Conservation (phyloP, 2,797 vertebrate genomes). For the Rhinophrynus dorsalis region DNA sequence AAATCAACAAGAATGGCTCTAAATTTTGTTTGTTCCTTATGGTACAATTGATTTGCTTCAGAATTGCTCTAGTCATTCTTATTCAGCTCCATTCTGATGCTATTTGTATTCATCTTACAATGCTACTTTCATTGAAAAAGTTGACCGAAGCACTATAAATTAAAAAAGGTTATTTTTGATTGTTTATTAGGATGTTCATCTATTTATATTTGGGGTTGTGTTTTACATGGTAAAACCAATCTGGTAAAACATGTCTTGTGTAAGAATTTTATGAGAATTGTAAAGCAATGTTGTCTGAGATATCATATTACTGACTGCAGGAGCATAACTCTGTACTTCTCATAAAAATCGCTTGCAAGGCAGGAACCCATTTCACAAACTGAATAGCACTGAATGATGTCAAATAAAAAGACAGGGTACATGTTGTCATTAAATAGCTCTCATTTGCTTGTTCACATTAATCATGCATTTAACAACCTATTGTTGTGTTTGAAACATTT, state of each 20-base stretch:
- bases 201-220: constrained; percentile 27
- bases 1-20: no score
- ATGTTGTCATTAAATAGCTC: not conserved
- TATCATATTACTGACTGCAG: constrained; percentile 17
- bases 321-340: constrained; percentile 6
- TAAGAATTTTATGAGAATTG: constrained; percentile 26
- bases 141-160: constrained; percentile 28
- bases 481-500: no score
- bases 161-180: constrained; percentile 15
- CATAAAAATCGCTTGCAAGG: constrained; percentile 19
- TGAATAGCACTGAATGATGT: not conserved
- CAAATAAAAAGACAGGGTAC: not conserved
- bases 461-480: no score
- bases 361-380: not conserved
- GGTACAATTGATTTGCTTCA: no score
- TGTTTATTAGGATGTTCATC: constrained; percentile 25
- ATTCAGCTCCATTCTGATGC: no score
- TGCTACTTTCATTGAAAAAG: constrained; percentile 28
- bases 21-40: no score
- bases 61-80: no score
- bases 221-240: constrained; percentile 42
- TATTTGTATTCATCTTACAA: constrained; percentile 14
- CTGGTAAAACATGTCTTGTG: constrained; percentile 28
- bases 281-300: constrained; percentile 33
- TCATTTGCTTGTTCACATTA: no score